Base-by-base conservation (phyloP, 2,888 invertebrate genomes). In the Lymantria monacha region DNA sequence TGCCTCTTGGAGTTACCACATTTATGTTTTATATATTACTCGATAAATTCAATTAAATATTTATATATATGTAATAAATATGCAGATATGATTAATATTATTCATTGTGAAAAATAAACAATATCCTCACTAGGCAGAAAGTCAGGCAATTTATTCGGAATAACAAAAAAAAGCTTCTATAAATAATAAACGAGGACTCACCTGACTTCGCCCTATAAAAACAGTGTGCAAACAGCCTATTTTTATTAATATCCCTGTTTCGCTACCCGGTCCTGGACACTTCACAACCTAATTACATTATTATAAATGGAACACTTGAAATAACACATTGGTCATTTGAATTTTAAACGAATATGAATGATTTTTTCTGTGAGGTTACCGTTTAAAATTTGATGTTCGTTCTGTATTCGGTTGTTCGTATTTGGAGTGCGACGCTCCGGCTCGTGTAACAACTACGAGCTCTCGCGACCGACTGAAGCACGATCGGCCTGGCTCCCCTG, bases 391-490 rank as follows among this genome's bases (percentile, higher is more conserved):
- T 47, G 30, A 51, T 66, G 56, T 56, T 63, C 69, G 64, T 57
- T 71, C 57, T 55, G 62, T 61, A 71, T 69, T 68, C 71, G 71
- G 66, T 69, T 69, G 61, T 71, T 59, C 45, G 59, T 58, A 33
- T 53, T 42, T 14, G 30, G 44, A 30, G 48, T 51, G 53, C 58
- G 57, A 54, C 12, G 48, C 66, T 60, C 59, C 52, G 44, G 56
- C 67, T 53, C 69, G 68, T 54, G 60, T 66, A 42, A 53, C 53
- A 61, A 53, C 69, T 66, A 55, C 71, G 77, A 76, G 80, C 69
- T 74, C 72, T 72, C 76, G 81, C 85, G 85, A 79, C 73, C 76
- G 77, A 88, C 88, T 42, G 47, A 83, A 75, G 53, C 59, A 59
- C 64, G 63, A 49, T 63, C 62, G 61, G 63, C 57, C 65, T 66